phyloP scores from a whole-genome alignment of 2,888 invertebrate species.

The Drosophila austrosaltans region DNA sequence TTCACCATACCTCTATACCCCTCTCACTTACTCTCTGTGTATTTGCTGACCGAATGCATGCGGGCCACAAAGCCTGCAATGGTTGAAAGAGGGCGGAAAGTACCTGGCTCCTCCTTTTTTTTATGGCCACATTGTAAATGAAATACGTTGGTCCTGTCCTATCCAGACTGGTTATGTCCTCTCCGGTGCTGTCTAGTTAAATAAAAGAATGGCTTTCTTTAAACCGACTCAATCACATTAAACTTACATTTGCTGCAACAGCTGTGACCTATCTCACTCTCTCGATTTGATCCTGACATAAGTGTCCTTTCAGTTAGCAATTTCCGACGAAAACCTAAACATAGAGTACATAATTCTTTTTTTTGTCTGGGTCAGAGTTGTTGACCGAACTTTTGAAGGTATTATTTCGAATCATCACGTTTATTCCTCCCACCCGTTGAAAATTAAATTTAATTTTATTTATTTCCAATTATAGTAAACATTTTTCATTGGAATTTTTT shows the following conservation, averaged over 20 bases:
- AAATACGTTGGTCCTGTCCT: background rate
- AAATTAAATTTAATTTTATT: slow-evolving; percentile 23
- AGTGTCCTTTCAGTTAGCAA: slow-evolving; percentile 2
- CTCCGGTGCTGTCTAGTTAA: slow-evolving; percentile 2
- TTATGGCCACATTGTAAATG: slow-evolving; percentile 5
- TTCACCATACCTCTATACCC: background rate
- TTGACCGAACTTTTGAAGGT: background rate
- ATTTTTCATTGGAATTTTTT: background rate
- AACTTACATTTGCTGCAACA: slow-evolving; percentile 17
- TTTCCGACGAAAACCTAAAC: background rate
- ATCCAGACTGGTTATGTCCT: background rate
- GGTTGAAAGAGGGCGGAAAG: background rate
- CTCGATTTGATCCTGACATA: slow-evolving; percentile 1
- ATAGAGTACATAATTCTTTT: background rate
- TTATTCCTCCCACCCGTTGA: background rate
- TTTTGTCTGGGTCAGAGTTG: background rate
- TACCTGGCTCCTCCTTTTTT: background rate
- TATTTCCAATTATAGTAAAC: slow-evolving; percentile 5
- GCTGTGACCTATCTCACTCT: background rate
- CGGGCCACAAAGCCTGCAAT: background rate
- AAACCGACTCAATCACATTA: slow-evolving; percentile 18
- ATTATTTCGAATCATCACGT: background rate
- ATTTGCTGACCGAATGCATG: slow-evolving; percentile 7
- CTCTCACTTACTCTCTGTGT: background rate
- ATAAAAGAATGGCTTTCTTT: slow-evolving; percentile 21